Conservation (phyloP, 2,888 invertebrate genomes). For the Drosophila multiciliata region DNA sequence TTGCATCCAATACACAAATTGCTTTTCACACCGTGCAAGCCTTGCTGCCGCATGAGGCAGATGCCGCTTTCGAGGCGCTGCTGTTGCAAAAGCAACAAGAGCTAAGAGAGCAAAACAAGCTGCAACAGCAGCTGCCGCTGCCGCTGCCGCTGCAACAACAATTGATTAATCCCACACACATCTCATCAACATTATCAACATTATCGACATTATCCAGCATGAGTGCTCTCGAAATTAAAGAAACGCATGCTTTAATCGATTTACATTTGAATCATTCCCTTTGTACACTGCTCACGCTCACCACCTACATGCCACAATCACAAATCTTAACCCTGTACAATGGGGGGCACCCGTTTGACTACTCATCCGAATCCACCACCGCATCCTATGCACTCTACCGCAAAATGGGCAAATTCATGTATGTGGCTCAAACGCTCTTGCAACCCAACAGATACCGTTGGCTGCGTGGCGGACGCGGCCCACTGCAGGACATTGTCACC, state of each 20-base stretch:
- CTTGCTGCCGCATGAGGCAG: constrained; percentile 78
- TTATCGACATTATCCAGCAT: constrained; percentile 49
- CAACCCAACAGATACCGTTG: constrained; percentile 88
- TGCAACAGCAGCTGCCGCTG: constrained; percentile 3
- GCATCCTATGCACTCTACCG: constrained; percentile 74
- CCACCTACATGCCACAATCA: constrained; percentile 82
- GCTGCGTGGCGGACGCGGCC: constrained; percentile 90
- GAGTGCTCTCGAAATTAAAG: constrained; percentile 72
- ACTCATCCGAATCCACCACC: constrained; percentile 47
- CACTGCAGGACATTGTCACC: constrained; percentile 90
- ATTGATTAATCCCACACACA: constrained; percentile 42
- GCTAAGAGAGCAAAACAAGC: constrained; percentile 17
- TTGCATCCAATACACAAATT: constrained; percentile 57
- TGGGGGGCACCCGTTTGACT: constrained; percentile 51
- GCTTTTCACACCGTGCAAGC: constrained; percentile 80
- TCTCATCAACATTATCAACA: constrained; percentile 40
- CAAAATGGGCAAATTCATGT: constrained; percentile 83
- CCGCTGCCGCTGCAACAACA: not conserved
- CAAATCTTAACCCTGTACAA: constrained; percentile 82
- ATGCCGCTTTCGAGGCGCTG: constrained; percentile 81
- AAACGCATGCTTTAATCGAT: constrained; percentile 83
- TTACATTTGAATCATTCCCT: constrained; percentile 81
- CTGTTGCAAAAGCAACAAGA: constrained; percentile 73
- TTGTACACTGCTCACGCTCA: constrained; percentile 82
- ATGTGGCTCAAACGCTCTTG: constrained; percentile 80